Evolutionary conservation across 1,140 invertebrate genomes (phyloP).

Genomic region (Zaprionus capensis): DNA sequence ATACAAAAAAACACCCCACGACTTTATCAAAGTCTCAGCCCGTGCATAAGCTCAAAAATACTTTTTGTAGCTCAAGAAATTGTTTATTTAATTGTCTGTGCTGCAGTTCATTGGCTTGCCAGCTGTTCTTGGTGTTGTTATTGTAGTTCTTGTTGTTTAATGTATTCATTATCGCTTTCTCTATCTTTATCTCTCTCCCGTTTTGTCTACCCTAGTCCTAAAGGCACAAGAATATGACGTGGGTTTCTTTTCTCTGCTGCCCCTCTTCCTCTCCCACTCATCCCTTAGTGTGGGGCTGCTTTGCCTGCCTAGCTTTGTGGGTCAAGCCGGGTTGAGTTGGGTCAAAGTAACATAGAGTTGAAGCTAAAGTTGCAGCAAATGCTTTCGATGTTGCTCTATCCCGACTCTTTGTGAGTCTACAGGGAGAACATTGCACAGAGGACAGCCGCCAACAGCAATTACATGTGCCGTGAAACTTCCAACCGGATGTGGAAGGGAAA

Average conservation of each 20-base stretch:
- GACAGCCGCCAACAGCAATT: slow-evolving; percentile 29
- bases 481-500: neutral
- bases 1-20: slow-evolving; percentile 5
- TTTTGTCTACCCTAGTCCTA: neutral
- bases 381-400: slow-evolving; percentile 31
- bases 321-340: slow-evolving; percentile 55
- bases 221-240: slow-evolving; percentile 43
- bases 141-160: slow-evolving; percentile 24
- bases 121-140: slow-evolving; percentile 3
- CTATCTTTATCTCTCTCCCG: neutral
- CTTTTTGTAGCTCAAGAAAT: slow-evolving; percentile 30
- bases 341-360: neutral
- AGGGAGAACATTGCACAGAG: slow-evolving; percentile 15
- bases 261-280: neutral
- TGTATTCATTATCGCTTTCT: slow-evolving; percentile 20
- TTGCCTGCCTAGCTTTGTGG: slow-evolving; percentile 62
- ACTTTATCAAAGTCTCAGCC: slow-evolving; percentile 41
- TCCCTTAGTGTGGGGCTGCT: slow-evolving; percentile 32
- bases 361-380: slow-evolving; percentile 25
- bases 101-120: slow-evolving; percentile 64
- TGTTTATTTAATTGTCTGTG: slow-evolving; percentile 44
- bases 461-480: slow-evolving; percentile 18
- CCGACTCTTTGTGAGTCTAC: neutral
- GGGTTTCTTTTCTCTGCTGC: slow-evolving; percentile 31
- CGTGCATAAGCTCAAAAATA: slow-evolving; percentile 36